Conservation (phyloP, 2,888 invertebrate genomes). For the Platycheirus rosarum region DNA sequence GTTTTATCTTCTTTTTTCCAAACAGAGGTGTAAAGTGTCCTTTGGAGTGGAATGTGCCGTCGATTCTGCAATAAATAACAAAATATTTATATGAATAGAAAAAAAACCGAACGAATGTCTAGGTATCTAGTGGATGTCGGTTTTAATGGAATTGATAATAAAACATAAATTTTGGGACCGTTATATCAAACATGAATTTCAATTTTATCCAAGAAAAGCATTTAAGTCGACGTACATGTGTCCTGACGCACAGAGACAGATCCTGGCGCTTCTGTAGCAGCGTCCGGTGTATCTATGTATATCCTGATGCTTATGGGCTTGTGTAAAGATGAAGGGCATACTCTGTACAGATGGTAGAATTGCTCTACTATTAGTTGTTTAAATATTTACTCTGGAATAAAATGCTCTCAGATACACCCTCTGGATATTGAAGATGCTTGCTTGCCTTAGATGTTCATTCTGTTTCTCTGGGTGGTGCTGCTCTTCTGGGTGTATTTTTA, state of each 20-base stretch:
- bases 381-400: constrained; percentile 70
- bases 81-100: constrained; percentile 51
- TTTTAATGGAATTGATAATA: constrained; percentile 66
- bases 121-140: constrained; percentile 43
- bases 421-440: constrained; percentile 40
- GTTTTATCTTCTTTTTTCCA: background rate
- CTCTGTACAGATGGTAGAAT: constrained; percentile 25
- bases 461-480: background rate
- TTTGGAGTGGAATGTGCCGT: constrained; percentile 59
- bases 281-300: constrained; percentile 3
- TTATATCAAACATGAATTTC: constrained; percentile 65
- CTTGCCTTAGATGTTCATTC: constrained; percentile 23
- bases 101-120: constrained; percentile 50
- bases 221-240: constrained; percentile 3
- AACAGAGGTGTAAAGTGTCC: constrained; percentile 52
- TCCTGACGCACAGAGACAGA: background rate
- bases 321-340: constrained; percentile 36
- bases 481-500: background rate
- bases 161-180: constrained; percentile 39
- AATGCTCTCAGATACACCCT: constrained; percentile 63
- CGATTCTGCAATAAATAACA: constrained; percentile 66
- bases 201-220: constrained; percentile 41
- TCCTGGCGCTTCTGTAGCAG: background rate
- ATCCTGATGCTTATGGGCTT: constrained; percentile 10
- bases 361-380: constrained; percentile 71